phyloP scores from a whole-genome alignment of 2,797 vertebrate genomes.

The Propithecus deckenii region DNA sequence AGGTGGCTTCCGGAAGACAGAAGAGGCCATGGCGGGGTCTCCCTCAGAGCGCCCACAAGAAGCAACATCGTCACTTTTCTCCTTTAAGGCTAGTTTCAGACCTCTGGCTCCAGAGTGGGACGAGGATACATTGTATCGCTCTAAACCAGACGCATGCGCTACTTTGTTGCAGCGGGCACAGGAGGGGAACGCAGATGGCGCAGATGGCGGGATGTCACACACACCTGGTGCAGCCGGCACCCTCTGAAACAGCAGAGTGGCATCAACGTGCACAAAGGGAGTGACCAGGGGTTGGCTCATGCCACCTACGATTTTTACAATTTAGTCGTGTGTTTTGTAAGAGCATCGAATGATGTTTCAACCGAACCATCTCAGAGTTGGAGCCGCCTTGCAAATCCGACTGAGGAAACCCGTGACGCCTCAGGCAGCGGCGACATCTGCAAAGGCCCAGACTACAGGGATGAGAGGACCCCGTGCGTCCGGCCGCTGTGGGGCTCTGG shows the following conservation, averaged over 20 bases:
- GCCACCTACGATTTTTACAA: neutral
- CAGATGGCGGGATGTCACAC: no score
- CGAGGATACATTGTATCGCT: no score
- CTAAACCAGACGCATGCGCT: rapidly evolving
- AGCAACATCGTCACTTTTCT: neutral
- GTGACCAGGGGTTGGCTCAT: neutral
- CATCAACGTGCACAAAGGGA: neutral
- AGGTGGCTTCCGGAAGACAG: neutral
- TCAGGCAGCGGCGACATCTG: neutral
- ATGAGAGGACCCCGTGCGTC: neutral
- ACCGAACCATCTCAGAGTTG: rapidly evolving
- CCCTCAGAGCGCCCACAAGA: neutral
- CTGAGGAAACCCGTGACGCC: neutral
- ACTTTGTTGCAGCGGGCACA: neutral
- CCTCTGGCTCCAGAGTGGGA: no score
- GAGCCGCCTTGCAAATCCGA: no score
- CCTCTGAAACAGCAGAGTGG: neutral
- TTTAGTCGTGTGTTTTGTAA: neutral
- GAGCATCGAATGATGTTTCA: neutral
- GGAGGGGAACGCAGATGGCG: neutral
- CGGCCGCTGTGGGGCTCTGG: rapidly evolving
- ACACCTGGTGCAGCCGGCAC: neutral
- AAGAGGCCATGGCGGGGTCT: neutral
- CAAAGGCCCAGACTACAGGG: neutral
- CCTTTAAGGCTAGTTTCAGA: neutral